Percentiles rank a stretch among this genome's conserved stretches.
Evolutionary conservation across 2,888 invertebrate genomes (phyloP).

Genomic region (Sabellastarte sp.): DNA sequence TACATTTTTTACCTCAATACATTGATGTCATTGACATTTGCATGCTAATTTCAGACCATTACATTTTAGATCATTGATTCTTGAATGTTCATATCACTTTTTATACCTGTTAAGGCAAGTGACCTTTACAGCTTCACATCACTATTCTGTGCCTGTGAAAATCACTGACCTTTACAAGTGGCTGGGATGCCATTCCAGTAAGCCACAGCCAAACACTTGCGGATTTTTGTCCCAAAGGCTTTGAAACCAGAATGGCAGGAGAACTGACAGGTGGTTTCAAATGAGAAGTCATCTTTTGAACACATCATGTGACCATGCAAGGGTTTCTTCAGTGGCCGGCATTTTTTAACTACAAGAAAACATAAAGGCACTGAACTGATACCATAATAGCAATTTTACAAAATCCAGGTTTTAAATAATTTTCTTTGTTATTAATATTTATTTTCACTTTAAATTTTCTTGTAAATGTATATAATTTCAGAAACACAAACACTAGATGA

Average conservation of each 20-base stretch:
- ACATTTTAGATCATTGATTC: too few species aligned
- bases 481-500: too few species aligned
- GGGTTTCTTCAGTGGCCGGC: slow-evolving; percentile 64
- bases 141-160: too few species aligned
- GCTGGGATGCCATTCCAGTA: slow-evolving; percentile 72
- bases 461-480: too few species aligned
- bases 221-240: slow-evolving; percentile 67
- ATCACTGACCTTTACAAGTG: slow-evolving; percentile 67
- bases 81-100: too few species aligned
- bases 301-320: slow-evolving; percentile 64
- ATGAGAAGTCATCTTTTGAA: slow-evolving; percentile 59
- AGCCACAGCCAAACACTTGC: slow-evolving; percentile 69
- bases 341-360: slow-evolving; percentile 66
- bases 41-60: too few species aligned
- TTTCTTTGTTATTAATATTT: neutral
- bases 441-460: neutral
- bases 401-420: too few species aligned
- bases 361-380: neutral
- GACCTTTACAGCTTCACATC: too few species aligned
- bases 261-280: slow-evolving; percentile 70
- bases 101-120: too few species aligned
- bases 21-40: too few species aligned
- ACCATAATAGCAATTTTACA: too few species aligned
- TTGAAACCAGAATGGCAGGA: slow-evolving; percentile 68
- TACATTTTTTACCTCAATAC: too few species aligned